Base-by-base conservation (phyloP, 2,888 invertebrate species). In the Drosophila birchii region DNA sequence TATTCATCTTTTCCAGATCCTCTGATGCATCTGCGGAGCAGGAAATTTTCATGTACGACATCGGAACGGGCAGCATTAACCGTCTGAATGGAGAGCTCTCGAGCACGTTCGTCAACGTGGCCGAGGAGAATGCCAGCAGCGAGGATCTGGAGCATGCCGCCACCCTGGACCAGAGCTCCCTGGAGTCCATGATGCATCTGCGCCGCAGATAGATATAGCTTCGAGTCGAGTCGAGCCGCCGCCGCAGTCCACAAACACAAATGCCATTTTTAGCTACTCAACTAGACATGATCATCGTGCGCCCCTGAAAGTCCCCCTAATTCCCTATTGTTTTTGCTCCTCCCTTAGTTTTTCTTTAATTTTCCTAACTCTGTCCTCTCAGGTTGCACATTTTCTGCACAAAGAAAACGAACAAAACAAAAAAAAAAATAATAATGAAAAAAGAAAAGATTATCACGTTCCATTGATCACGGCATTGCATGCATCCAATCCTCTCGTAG, bases 1-100 rank as follows among this genome's bases (percentile, higher is more conserved):
- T 0, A 0, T 44, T 1, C 12, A 1, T 16, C 0, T 8, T 3
- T 26, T 45, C 4, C 62, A 92, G 92, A 69, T 80, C 91, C 56
- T 73, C 82, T 29, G 73, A 73, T 9, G 7, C 58, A 0, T 93
- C 93, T 51, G 78, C 86, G 0, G 95, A 95, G 66, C 95, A 95
- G 89, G 97, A 97, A 93, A 97, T 97, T 84, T 97, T 95, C 92
- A 97, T 97, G 97, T 97, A 96, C 91, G 97, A 97, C 90, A 95
- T 96, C 49, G 93, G 94, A 72, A 95, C 95, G 5, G 94, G 95
- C 85, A 94, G 94, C 44, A 96, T 97, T 3, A 97, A 95, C 91
- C 96, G 95, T 92, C 93, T 97, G 26, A 95, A 94, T 78, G 97
- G 97, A 2, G 97, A 97, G 87, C 93, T 97, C 57, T 97, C 97